These are phyloP conservation scores for Paracanthobrama guichenoti DNA, from an alignment of 2,113 vertebrate genomes.

Conservation along the genomic window DNA sequence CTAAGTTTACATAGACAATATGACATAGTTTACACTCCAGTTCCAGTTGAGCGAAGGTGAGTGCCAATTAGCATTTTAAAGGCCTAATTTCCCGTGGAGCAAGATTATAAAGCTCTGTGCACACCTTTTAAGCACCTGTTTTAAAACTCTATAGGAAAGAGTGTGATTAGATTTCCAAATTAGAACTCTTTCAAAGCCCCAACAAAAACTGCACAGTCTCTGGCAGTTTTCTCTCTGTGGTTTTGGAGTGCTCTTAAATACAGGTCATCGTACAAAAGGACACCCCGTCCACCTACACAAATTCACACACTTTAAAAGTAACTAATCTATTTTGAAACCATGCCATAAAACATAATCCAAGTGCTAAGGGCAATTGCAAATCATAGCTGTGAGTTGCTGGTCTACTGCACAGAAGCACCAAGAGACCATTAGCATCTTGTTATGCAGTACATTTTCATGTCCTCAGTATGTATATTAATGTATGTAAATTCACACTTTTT, in stretches of 20 bases:
- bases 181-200: neutral
- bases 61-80: conserved; percentile 29
- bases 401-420: neutral
- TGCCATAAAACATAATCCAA: conserved; percentile 2
- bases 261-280: neutral
- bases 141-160: conserved; percentile 2
- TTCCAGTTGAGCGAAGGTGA: neutral
- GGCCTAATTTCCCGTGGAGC: conserved; percentile 1
- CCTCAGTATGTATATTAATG: neutral
- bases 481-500: neutral
- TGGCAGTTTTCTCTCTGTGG: neutral
- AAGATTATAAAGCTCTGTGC: conserved; percentile 29
- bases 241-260: conserved; percentile 10
- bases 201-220: neutral
- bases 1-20: conserved; percentile 17
- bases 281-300: neutral
- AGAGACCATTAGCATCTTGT: neutral
- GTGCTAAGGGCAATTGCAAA: conserved; percentile 15
- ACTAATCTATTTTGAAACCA: conserved; percentile 16
- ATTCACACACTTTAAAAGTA: neutral
- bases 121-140: conserved; percentile 25
- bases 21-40: neutral
- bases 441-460: neutral
- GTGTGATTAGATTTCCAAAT: conserved; percentile 2
- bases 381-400: neutral